Percentiles rank a stretch among this genome's conserved stretches.
These are phyloP conservation scores for Erebia epiphron DNA, from an alignment of 2,888 invertebrate genomes.

Conservation along the genomic window DNA sequence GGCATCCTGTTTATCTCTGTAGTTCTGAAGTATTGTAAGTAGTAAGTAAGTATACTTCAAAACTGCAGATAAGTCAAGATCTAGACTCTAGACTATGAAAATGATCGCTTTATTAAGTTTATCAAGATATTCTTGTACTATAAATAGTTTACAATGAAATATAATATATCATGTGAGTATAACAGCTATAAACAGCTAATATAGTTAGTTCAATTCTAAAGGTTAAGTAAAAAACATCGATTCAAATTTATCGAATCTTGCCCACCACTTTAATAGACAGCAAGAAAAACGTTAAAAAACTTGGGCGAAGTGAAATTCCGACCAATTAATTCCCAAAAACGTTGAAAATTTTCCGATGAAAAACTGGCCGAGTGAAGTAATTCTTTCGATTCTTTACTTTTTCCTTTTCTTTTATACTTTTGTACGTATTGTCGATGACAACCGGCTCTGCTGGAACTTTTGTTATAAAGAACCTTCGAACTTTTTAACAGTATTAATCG, in stretches of 20 bases:
- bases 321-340: constrained; percentile 60
- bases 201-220: too few species aligned
- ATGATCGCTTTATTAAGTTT: too few species aligned
- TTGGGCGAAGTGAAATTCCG: constrained; percentile 54
- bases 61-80: background rate
- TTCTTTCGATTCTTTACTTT: constrained; percentile 14
- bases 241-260: constrained; percentile 15
- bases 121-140: too few species aligned
- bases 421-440: constrained; percentile 21
- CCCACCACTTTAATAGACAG: constrained; percentile 18
- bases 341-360: constrained; percentile 35
- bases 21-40: too few species aligned
- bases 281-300: constrained; percentile 42
- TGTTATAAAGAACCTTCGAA: background rate
- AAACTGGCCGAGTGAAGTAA: constrained; percentile 22
- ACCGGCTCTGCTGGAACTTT: constrained; percentile 8
- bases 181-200: too few species aligned
- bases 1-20: too few species aligned
- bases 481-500: constrained; percentile 9
- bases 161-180: too few species aligned
- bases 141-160: too few species aligned
- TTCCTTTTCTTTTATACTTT: constrained; percentile 18
- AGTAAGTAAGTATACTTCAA: too few species aligned
- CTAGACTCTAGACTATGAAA: too few species aligned
- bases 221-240: constrained; percentile 28